Evolutionary conservation across 2,797 vertebrate species (phyloP).

Genomic region (Spinus olivaceus): DNA sequence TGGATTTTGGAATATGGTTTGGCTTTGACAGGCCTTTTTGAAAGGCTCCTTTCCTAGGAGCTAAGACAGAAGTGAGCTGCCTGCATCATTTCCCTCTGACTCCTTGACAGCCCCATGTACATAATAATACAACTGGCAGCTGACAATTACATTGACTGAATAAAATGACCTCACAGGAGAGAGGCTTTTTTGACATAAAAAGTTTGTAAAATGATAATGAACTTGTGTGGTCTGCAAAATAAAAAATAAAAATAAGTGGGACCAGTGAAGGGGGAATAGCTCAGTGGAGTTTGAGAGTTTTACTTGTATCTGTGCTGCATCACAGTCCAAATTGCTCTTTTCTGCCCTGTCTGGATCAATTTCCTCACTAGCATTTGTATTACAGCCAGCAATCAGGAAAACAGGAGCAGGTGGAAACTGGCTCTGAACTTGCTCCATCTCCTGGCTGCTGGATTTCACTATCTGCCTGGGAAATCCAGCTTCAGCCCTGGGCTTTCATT

Average conservation of each 20-base stretch:
- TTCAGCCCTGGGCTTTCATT: background rate
- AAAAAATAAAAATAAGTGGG: background rate
- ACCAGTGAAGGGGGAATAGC: background rate
- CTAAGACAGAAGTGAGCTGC: background rate
- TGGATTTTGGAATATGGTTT: background rate
- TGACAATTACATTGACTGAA: constrained; percentile 5
- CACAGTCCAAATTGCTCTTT: background rate
- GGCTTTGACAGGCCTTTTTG: background rate
- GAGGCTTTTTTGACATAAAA: background rate
- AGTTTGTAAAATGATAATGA: background rate
- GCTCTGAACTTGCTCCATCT: background rate
- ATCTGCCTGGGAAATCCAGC: background rate
- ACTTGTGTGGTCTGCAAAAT: background rate
- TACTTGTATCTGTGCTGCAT: background rate
- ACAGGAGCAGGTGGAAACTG: background rate
- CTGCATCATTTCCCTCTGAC: background rate
- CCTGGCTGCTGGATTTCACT: background rate
- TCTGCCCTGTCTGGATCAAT: background rate
- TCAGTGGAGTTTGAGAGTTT: background rate
- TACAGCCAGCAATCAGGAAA: background rate
- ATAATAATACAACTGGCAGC: background rate
- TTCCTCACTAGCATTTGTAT: background rate
- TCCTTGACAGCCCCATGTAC: background rate
- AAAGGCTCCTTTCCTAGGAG: background rate
- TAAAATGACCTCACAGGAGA: background rate